Evolutionary conservation across 2,113 vertebrate species (phyloP).

Genomic region (Cynopterus brachyotis): DNA sequence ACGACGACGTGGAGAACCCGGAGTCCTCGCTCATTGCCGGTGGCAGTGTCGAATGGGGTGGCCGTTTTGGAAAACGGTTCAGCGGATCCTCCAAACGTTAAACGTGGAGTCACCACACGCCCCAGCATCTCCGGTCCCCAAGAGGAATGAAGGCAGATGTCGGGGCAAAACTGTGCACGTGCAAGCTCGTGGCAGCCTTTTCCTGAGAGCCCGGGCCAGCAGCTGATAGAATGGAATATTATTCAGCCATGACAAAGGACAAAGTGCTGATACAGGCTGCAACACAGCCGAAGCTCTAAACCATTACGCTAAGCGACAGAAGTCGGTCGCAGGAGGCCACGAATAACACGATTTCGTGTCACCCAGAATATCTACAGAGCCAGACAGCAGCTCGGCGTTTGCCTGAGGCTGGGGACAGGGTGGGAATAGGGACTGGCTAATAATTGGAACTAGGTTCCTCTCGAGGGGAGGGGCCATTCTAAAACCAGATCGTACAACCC

Average conservation of each 20-base stretch:
- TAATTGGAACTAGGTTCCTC: not conserved
- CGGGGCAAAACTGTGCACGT: accelerated
- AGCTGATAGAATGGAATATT: no score
- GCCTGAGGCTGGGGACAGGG: accelerated
- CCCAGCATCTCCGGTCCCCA: not conserved
- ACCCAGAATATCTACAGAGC: not conserved
- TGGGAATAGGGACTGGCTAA: accelerated
- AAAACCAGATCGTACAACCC: not conserved
- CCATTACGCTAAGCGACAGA: accelerated
- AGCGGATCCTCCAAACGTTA: not conserved
- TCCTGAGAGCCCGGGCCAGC: not conserved
- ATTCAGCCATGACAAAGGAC: not conserved
- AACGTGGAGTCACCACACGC: accelerated
- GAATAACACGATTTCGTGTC: accelerated
- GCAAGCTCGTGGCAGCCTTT: not conserved
- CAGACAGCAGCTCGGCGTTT: not conserved
- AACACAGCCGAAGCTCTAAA: accelerated
- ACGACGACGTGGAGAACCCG: accelerated
- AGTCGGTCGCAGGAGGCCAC: not conserved
- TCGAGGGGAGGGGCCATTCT: not conserved
- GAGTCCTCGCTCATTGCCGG: accelerated
- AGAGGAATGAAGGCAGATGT: not conserved
- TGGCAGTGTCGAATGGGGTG: accelerated
- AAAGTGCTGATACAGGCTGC: accelerated
- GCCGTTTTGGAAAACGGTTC: no score